These are phyloP conservation scores for Gouania willdenowi DNA, from an alignment of 2,797 vertebrate genomes.

Conservation along the genomic window DNA sequence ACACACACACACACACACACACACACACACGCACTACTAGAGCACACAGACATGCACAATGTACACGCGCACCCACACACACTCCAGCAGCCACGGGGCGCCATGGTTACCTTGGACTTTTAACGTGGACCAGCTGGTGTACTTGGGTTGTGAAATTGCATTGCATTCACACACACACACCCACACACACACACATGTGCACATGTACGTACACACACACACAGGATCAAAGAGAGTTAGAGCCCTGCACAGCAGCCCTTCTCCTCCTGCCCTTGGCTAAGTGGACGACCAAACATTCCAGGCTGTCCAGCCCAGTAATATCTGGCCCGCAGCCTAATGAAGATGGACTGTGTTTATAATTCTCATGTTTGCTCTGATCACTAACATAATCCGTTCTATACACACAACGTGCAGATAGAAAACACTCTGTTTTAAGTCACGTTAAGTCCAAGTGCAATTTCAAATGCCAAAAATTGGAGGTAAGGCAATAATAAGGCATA, in stretches of 20 bases:
- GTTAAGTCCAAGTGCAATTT: conserved; percentile 37
- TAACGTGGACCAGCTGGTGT: conserved; percentile 87
- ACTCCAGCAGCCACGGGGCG: conserved; percentile 77
- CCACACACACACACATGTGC: conserved; percentile 34
- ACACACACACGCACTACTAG: conserved; percentile 38
- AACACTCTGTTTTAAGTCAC: conserved; percentile 50
- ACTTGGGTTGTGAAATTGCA: conserved; percentile 86
- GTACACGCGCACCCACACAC: conserved; percentile 29
- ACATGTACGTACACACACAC: conserved; percentile 21
- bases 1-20: conserved; percentile 24
- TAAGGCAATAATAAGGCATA: conserved; percentile 21
- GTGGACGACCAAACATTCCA: conserved; percentile 82
- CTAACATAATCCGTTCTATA: conserved; percentile 70
- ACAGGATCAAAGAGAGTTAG: conserved; percentile 78
- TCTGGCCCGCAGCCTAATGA: conserved; percentile 73
- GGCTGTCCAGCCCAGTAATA: conserved; percentile 73
- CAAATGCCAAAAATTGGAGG: too few species aligned
- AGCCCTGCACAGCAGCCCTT: conserved; percentile 77
- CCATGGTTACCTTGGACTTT: conserved; percentile 87
- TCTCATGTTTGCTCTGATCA: conserved; percentile 75
- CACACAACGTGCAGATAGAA: conserved; percentile 58
- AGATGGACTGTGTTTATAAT: conserved; percentile 78
- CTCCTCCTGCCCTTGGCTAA: conserved; percentile 79
- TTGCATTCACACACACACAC: conserved; percentile 48
- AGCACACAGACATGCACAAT: conserved; percentile 2